Percentiles rank a stretch among this genome's conserved stretches.
phyloP scores from a whole-genome alignment of 1,140 invertebrate species.

The Drosophila pallidifrons region DNA sequence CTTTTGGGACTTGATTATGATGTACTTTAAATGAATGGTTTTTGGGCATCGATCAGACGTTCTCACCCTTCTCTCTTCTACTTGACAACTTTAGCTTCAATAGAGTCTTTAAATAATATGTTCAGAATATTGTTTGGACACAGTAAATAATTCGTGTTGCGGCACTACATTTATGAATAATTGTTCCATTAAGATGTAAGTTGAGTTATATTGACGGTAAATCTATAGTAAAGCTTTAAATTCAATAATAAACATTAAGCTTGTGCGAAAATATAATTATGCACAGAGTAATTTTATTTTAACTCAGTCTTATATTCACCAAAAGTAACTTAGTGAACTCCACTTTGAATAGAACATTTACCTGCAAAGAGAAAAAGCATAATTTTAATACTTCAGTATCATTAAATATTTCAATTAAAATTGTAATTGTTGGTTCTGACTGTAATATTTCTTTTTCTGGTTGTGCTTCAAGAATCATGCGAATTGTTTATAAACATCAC shows the following conservation, averaged over 20 bases:
- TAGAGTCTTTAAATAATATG: slow-evolving; percentile 3
- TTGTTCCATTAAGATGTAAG: neutral
- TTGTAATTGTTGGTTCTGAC: neutral
- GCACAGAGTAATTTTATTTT: too few species aligned
- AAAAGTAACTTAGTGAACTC: neutral
- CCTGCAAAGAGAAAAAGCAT: slow-evolving; percentile 45
- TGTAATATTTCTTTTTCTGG: neutral
- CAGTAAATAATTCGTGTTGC: neutral
- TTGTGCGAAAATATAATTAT: too few species aligned
- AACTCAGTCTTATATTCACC: slow-evolving; percentile 2
- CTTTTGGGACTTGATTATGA: slow-evolving; percentile 55
- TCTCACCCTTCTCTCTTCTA: neutral
- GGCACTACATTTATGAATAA: neutral
- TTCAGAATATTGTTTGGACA: neutral
- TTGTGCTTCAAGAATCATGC: too few species aligned
- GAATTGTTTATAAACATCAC: slow-evolving; percentile 46
- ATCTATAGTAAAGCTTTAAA: too few species aligned
- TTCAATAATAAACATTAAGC: neutral
- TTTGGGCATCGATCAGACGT: slow-evolving; percentile 31
- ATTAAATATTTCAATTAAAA: slow-evolving; percentile 5
- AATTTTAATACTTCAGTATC: slow-evolving; percentile 1
- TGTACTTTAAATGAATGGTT: slow-evolving; percentile 62
- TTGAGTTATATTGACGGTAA: too few species aligned
- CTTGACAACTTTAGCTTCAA: neutral
- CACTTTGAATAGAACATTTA: slow-evolving; percentile 15